Evolutionary conservation across 1,140 invertebrate species (phyloP).

Genomic region (Dinoponera quadriceps): DNA sequence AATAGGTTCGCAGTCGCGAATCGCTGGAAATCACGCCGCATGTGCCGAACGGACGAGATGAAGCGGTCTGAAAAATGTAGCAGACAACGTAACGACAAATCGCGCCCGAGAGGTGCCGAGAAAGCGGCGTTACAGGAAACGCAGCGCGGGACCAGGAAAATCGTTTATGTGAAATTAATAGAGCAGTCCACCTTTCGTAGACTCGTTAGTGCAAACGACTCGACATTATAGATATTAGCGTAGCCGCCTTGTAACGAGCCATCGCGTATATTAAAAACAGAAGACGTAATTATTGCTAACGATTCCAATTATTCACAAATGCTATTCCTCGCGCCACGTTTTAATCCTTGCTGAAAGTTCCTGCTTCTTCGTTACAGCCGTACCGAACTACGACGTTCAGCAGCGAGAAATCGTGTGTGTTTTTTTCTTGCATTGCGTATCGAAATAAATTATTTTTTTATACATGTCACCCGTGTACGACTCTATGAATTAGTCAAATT

Average conservation of each 20-base stretch:
- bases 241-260: not conserved
- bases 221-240: not conserved
- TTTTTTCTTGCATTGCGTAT: too few relatives aligned
- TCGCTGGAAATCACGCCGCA: too few relatives aligned
- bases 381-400: too few relatives aligned
- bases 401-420: too few relatives aligned
- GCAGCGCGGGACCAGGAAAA: conserved; percentile 25
- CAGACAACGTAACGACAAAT: conserved; percentile 12
- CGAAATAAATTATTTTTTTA: too few relatives aligned
- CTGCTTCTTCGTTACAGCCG: too few relatives aligned
- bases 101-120: conserved; percentile 17
- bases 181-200: not conserved
- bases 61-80: not conserved
- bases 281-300: not conserved
- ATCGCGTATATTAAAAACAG: not conserved
- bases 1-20: too few relatives aligned
- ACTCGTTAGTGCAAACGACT: not conserved
- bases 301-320: not conserved
- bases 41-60: not conserved
- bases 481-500: too few relatives aligned
- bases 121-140: conserved; percentile 51
- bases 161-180: conserved; percentile 38
- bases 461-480: too few relatives aligned
- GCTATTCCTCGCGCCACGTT: not conserved
- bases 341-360: too few relatives aligned